Evolutionary conservation across 2,797 vertebrate species (phyloP), one percentile per base, ranked within the genome.

Genomic region (Halcyon leucocephala): DNA sequence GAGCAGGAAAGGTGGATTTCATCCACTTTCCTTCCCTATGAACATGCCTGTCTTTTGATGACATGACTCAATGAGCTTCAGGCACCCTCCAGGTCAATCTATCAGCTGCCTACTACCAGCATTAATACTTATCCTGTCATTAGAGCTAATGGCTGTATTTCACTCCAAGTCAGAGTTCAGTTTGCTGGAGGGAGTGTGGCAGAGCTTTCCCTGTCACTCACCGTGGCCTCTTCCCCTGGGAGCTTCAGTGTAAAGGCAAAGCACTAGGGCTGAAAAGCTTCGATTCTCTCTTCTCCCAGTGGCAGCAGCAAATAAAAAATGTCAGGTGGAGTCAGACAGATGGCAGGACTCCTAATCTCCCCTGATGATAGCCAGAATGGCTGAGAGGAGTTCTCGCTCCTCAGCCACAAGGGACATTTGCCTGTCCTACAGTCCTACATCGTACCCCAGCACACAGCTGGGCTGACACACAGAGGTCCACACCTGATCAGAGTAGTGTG

Each of bases 101-200:
- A 80, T 71, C 78, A 60, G 25, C 71, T 91, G 54, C 19, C 67
- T 82, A 1, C 21, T 25, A 17, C 21, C 26, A 10, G 10, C 1
- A 4, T 22, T 49, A 81, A 81, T 88, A 37, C 24, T 64, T 18
- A 51, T 21, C 24, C 37, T 81, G 65, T 39, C 88, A 58, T 84
- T 90, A 78, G 31, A 61, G 80, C 13, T 91, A 90, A 88, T n/a
- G 49, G 52, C 9, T n/a, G 28, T 9, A 51, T 81, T 89, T 90
- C 58, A 83, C 21, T 26, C 33, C 41, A 57, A 55, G 79, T 5
- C 52, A 80, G 35, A 54, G 21, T 77, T 78, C 7, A 57, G 25
- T 86, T 76, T 90, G 37, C 48, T 78, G 57, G 14, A 64, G 42
- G 20, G 35, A 24, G 35, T 0, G 25, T 77, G 31, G 8, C 7